Evolutionary conservation across 2,888 invertebrate genomes (phyloP).

Genomic region (Parnassius glacialis): DNA sequence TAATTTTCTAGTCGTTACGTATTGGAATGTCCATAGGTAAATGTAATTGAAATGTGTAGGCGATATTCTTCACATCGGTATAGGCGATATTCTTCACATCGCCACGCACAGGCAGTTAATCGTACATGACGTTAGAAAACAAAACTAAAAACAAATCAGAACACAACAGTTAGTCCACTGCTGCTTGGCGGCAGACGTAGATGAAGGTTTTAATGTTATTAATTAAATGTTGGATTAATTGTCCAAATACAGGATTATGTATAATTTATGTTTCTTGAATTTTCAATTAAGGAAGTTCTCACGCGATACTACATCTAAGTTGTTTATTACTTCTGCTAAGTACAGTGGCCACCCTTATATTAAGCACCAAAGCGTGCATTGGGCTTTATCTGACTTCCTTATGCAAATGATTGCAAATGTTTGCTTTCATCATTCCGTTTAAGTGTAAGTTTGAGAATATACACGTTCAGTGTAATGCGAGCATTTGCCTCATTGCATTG

Average conservation of each 20-base stretch:
- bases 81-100: no score
- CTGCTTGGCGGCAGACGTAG: no score
- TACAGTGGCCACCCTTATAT: conserved; percentile 47
- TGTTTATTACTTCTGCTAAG: conserved; percentile 34
- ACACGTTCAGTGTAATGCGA: conserved; percentile 33
- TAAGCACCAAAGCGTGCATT: conserved; percentile 42
- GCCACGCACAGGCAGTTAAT: no score
- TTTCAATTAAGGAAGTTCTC: conserved; percentile 34
- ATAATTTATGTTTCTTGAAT: conserved; percentile 31
- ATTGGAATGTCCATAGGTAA: no score
- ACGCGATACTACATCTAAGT: conserved; percentile 32
- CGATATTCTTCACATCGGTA: no score
- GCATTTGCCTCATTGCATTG: conserved; percentile 33
- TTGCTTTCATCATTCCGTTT: conserved; percentile 45
- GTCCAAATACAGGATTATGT: conserved; percentile 4
- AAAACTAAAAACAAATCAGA: no score
- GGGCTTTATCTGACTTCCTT: conserved; percentile 61
- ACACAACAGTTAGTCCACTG: no score
- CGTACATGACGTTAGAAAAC: no score
- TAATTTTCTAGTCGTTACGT: no score
- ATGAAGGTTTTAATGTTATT: no score
- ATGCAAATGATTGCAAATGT: conserved; percentile 70
- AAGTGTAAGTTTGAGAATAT: conserved; percentile 26
- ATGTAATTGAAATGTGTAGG: no score
- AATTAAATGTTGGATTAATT: background rate